A percentile compares a stretch with the other conserved stretches of the same genome.
These are phyloP conservation scores for Hyperopisus bebe DNA, from an alignment of 2,113 vertebrate genomes.

Conservation along the genomic window DNA sequence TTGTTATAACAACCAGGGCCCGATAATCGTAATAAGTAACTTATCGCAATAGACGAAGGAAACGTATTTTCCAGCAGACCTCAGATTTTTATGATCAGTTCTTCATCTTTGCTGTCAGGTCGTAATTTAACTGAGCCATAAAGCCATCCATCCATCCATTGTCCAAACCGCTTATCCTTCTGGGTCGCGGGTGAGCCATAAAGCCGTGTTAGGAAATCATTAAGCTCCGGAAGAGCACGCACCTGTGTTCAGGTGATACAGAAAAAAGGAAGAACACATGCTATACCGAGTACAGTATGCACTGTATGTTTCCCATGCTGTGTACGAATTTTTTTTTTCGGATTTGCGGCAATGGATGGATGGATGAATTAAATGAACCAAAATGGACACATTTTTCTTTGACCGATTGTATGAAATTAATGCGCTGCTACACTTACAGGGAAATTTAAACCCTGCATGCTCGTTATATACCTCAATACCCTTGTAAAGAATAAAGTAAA, in stretches of 20 bases:
- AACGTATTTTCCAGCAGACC: not conserved
- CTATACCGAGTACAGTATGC: not conserved
- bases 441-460: not conserved
- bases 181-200: not conserved
- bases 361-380: not conserved
- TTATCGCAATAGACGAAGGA: not conserved
- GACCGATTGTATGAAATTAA: not conserved
- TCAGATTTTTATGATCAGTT: not conserved
- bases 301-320: not conserved
- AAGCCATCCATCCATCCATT: not conserved
- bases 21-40: not conserved
- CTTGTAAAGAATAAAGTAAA: not conserved
- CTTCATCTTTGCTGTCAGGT: conserved; percentile 2
- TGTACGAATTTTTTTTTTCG: not conserved
- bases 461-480: not conserved
- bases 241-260: not conserved
- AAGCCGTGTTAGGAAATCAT: not conserved
- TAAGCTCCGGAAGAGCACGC: not conserved
- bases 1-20: not conserved
- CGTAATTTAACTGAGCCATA: conserved; percentile 4
- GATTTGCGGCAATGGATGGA: not conserved
- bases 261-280: not conserved
- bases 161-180: too few relatives aligned
- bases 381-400: not conserved
- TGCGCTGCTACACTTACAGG: not conserved